Base-by-base conservation (phyloP, 2,113 vertebrate species). In the Phylloscopus trochiloides region DNA sequence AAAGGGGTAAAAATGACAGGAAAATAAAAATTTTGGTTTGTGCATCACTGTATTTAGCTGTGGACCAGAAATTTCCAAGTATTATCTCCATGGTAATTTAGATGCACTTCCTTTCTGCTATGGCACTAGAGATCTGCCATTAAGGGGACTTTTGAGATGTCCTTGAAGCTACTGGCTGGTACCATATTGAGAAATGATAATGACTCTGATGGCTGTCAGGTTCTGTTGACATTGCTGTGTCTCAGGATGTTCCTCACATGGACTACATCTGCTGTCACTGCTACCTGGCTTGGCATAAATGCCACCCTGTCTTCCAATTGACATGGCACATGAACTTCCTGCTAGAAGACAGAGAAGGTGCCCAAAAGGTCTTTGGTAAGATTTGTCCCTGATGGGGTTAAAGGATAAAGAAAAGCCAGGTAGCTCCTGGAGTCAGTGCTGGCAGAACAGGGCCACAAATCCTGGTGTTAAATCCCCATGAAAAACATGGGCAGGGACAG, bases 381-480 rank as follows among this genome's bases (percentile, higher is more conserved):
- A 6, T 55, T 77, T 81, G 11, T 45, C 45, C 24, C 22, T 62
- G 24, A 14, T 31, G 14, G 17, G 2, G 5, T 38, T 43, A 70
- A 66, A 62, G 22, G 21, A 45, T 63, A 45, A 75, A 72, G 22
- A 55, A 48, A 51, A 45, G 9, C 3, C 25, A 59, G 0, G n/a
- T 68, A 47, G 3, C 3, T 48, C 40, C 75, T 81, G 40, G 32
- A 76, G 12, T 48, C n/a, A 52, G 0, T 52, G 29, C 11, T 26
- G 8, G 40, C n/a, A 61, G 17, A 40, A 31, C 45, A 76, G 58
- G 16, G 9, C 6, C 54, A 76, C 25, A 59, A 45, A 45, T 32
- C 4, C 1, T 1, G 0, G 2, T 51, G 36, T 65, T 85, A 43
- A 21, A 21, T 20, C 3, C 10, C 29, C 28, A 22, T 8, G 32